phyloP scores from a whole-genome alignment of 2,888 invertebrate genomes.

The Platycheirus albimanus region DNA sequence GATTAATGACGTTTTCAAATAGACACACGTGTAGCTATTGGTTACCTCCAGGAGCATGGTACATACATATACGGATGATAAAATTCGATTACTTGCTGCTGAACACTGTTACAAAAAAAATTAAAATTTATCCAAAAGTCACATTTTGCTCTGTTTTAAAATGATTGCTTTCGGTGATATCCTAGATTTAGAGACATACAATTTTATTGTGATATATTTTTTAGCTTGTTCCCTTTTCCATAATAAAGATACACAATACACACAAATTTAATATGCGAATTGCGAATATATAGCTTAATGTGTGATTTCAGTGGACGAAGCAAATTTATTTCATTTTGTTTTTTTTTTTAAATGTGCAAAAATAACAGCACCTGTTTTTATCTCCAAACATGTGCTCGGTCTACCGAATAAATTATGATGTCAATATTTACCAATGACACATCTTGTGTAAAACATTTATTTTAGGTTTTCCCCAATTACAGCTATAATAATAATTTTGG shows the following conservation, averaged over 20 bases:
- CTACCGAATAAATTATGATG: not conserved
- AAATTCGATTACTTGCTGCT: conserved; percentile 9
- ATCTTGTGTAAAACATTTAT: not conserved
- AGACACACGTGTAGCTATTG: not conserved
- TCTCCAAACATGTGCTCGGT: not conserved
- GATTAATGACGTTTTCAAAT: not conserved
- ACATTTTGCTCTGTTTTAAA: conserved; percentile 11
- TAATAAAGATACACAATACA: conserved; percentile 12
- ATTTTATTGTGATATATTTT: conserved; percentile 15
- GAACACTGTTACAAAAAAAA: not conserved
- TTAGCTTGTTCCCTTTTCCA: not conserved
- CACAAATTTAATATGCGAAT: conserved; percentile 5
- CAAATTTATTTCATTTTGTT: conserved; percentile 29
- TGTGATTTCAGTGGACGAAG: conserved; percentile 25
- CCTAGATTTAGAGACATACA: conserved; percentile 14
- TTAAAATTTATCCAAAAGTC: conserved; percentile 8
- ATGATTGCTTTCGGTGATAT: conserved; percentile 10
- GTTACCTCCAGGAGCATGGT: not conserved
- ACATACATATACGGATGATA: no score
- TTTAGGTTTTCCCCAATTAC: not conserved
- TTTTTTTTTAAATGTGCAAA: conserved; percentile 13
- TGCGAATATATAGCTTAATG: conserved; percentile 18
- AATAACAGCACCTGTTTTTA: conserved; percentile 13
- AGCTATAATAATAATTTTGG: not conserved
- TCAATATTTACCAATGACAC: not conserved